Conservation (phyloP, 2,113 vertebrate genomes). For the Tychaedon coryphoeus region DNA sequence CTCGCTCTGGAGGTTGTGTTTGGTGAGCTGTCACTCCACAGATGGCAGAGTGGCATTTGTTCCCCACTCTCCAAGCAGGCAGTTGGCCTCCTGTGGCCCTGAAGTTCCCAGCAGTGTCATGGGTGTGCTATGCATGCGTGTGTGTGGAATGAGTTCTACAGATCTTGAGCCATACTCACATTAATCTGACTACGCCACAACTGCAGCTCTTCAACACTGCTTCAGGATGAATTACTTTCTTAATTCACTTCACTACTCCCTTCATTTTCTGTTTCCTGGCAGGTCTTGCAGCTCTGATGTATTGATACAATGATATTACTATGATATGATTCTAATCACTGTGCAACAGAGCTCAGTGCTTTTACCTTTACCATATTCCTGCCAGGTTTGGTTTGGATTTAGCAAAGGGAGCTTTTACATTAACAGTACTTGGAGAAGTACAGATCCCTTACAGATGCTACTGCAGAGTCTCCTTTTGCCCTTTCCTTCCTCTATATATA, state of each 20-base stretch:
- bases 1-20: not conserved
- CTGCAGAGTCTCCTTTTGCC: not conserved
- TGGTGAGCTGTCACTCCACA: not conserved
- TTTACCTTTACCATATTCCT: not conserved
- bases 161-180: not conserved
- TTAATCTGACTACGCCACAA: not conserved
- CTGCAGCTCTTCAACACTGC: not conserved
- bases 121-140: rapidly evolving
- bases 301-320: not conserved
- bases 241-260: not conserved
- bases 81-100: not conserved
- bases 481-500: not conserved
- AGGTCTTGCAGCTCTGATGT: not conserved
- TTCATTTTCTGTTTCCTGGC: not conserved
- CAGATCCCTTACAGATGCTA: not conserved
- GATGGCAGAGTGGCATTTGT: not conserved
- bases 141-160: not conserved
- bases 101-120: not conserved
- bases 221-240: not conserved
- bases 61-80: not conserved
- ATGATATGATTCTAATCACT: not conserved
- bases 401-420: not conserved
- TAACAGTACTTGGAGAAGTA: not conserved
- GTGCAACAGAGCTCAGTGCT: not conserved
- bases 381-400: not conserved